Evolutionary conservation across 2,888 invertebrate species (phyloP), one percentile per base, ranked within the genome.

Genomic region (Exocentrus adspersus): DNA sequence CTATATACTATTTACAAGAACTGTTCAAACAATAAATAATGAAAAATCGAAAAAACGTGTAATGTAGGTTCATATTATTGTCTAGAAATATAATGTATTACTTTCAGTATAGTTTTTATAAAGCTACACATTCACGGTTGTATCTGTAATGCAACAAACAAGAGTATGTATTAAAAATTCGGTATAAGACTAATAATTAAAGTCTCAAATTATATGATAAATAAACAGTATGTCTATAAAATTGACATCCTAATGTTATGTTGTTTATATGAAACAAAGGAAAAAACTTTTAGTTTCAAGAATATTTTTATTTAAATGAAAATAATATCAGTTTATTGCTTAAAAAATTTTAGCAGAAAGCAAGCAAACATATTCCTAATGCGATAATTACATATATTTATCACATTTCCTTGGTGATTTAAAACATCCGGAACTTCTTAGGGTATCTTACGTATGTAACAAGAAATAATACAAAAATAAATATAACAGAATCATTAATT

Each of bases 1-100:
- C 67, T 75, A 74, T 72, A 75, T 48, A n/a, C 30, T 72, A 73
- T 73, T 60, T 72, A 73, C 72, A 72, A 62, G 57, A 59, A 62
- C 61, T 30, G 60, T 60, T 61, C 58, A 62, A 72, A 64, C 65
- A 69, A 73, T 69, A 73, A 69, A 64, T 64, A 62, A 53, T 37
- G 59, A 60, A 37, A 37, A 37, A 37, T 37, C n/a, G 1, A 37
- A 54, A 65, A 50, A 20, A 64, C 53, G 46, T 45, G 63, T 52
- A 65, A 65, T 60, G 45, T 65, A 64, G 67, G 65, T 61, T 48
- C 62, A 68, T 63, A 68, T 70, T 72, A 72, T 72, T 72, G 72
- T 72, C 72, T 65, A 67, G 68, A 63, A 67, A 45, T 58, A 67
- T 52, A 60, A 43, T 30, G 41, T 60, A 48, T 37, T 37, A n/a